Percentiles rank a stretch among this genome's conserved stretches.
These are phyloP conservation scores for Aphis craccivora DNA, from an alignment of 1,140 invertebrate species.

Conservation along the genomic window DNA sequence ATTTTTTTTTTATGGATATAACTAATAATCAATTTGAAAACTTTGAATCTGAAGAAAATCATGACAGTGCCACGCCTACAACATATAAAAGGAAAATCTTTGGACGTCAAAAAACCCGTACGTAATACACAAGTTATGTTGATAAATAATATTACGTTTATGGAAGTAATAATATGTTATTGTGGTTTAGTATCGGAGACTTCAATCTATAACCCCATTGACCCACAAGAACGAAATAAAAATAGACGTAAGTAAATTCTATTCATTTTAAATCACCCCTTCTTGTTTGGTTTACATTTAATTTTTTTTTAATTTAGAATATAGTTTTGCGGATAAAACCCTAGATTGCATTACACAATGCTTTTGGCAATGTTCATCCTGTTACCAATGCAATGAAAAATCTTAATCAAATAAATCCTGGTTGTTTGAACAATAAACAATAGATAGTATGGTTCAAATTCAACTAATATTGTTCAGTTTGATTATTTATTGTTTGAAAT, in stretches of 20 bases:
- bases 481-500: neutral
- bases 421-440: neutral
- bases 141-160: neutral
- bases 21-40: conserved; percentile 13
- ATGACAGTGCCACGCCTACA: neutral
- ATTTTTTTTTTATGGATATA: conserved; percentile 34
- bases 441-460: neutral
- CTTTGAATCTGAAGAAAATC: neutral
- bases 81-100: conserved; percentile 32
- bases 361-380: conserved; percentile 54
- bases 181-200: conserved; percentile 50
- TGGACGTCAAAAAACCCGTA: conserved; percentile 51
- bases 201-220: conserved; percentile 40
- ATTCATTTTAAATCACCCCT: neutral
- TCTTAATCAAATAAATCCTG: neutral
- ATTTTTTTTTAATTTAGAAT: conserved; percentile 27
- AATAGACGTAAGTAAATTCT: conserved; percentile 33
- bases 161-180: neutral
- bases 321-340: conserved; percentile 53
- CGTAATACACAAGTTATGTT: neutral
- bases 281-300: neutral
- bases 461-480: neutral
- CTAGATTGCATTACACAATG: conserved; percentile 48
- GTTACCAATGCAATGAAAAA: conserved; percentile 54
- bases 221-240: conserved; percentile 5